Evolutionary conservation across 2,888 invertebrate species (phyloP), one percentile per base, ranked within the genome.

Genomic region (Dendrolimus pini): DNA sequence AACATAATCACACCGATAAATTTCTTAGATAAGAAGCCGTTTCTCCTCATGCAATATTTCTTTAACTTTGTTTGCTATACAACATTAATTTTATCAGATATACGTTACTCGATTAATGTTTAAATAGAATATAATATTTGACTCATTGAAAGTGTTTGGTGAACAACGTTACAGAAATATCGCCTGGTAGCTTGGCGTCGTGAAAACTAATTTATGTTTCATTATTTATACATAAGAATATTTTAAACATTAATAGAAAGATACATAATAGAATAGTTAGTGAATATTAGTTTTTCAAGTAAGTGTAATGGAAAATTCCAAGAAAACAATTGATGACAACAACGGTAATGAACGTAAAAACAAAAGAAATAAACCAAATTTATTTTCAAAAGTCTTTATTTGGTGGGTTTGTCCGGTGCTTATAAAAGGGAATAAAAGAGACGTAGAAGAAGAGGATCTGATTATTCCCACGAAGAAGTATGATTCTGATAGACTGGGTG

Each of bases 391-490:
- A 62, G 56, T 89, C 18, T 89, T 90, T 61, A 69, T 91, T 53
- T 89, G 90, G 74, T 91, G 91, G 91, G 74, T 90, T 58, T 85
- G 83, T 63, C 91, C 91, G 9, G 84, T 91, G 58, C 69, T 91
- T 9, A 79, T 87, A 58, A 92, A 89, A 66, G 94, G 94, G 7
- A 89, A 90, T 59, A 89, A 76, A 69, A 85, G 92, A 64, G 92
- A 93, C 61, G 83, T 96, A 10, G 92, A 92, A 67, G 90, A 94
- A 56, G 84, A 89, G 12, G 96, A 96, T 80, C 84, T 96, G 18
- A 93, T 94, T 41, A 61, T 76, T 53, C 91, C 93, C 0, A 83
- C 93, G 9, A 89, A 92, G 56, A 87, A 89, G 62, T 95, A 95
- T 69, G 83, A 89, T 61, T 94, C 94, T 0, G 85, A 91, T 54